Evolutionary conservation across 1,140 invertebrate genomes (phyloP).

Genomic region (Danaus melanippus): DNA sequence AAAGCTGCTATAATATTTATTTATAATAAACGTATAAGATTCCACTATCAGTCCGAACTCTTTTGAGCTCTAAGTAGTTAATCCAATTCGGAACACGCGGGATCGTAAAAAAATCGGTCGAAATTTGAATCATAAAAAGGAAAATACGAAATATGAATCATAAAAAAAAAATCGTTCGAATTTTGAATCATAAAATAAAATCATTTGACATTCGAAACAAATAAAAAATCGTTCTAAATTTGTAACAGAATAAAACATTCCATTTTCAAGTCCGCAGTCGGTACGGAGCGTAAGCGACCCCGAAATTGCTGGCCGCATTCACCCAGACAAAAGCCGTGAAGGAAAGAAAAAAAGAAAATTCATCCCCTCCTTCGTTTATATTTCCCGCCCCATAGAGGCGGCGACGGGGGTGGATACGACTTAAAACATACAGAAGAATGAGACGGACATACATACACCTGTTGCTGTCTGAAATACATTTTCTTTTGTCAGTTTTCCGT

Average conservation of each 20-base stretch:
- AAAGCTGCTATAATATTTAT: constrained; percentile 3
- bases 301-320: constrained; percentile 68
- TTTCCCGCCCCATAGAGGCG: constrained; percentile 66
- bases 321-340: constrained; percentile 68
- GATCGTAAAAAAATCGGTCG: too few species aligned
- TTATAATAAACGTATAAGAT: too few species aligned
- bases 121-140: not conserved
- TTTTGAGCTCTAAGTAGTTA: too few species aligned
- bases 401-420: constrained; percentile 61
- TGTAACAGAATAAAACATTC: constrained; percentile 47
- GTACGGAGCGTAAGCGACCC: constrained; percentile 57
- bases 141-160: not conserved
- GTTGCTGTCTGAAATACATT: constrained; percentile 49
- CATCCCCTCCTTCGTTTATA: constrained; percentile 62
- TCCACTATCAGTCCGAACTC: too few species aligned
- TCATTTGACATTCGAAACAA: not conserved
- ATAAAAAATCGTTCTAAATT: constrained; percentile 32
- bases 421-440: constrained; percentile 58
- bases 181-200: not conserved
- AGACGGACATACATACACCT: constrained; percentile 67
- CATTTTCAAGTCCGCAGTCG: constrained; percentile 52
- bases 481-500: constrained; percentile 37
- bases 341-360: constrained; percentile 69
- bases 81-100: too few species aligned
- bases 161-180: not conserved